These are phyloP conservation scores for Gymnothorax reevesii DNA, from an alignment of 2,797 vertebrate species.

Conservation along the genomic window DNA sequence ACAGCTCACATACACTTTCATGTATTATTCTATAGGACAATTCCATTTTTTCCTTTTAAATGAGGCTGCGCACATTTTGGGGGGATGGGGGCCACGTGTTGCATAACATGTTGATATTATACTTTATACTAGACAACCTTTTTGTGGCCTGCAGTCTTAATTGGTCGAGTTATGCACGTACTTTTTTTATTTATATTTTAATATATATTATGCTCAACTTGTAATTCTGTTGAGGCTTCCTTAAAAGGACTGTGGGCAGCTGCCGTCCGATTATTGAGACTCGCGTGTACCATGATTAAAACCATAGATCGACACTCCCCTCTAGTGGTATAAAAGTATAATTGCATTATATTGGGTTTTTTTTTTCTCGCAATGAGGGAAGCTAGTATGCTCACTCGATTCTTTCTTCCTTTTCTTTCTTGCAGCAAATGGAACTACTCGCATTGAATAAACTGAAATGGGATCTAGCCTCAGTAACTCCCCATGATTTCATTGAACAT, in stretches of 20 bases:
- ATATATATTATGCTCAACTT: not conserved
- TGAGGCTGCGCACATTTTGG: not conserved
- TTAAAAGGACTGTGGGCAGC: not conserved
- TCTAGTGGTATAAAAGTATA: conserved; percentile 54
- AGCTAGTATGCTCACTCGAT: conserved; percentile 31
- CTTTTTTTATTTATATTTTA: conserved; percentile 2
- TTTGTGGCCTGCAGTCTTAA: not conserved
- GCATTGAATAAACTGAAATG: conserved; percentile 97
- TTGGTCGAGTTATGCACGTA: not conserved
- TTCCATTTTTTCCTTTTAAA: not conserved
- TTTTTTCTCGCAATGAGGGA: not conserved
- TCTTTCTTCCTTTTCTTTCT: conserved; percentile 45
- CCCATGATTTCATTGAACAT: conserved; percentile 98
- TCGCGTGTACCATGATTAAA: not conserved
- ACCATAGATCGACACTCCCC: conserved; percentile 32
- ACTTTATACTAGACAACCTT: not conserved
- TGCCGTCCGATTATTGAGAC: not conserved
- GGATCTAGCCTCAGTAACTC: conserved; percentile 95
- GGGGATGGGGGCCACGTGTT: conserved; percentile 30
- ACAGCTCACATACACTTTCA: not conserved
- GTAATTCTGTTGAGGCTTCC: not conserved
- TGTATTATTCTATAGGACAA: not conserved
- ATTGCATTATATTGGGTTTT: not conserved
- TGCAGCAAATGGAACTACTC: conserved; percentile 95
- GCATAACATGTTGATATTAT: conserved; percentile 35